Evolutionary conservation across 1,140 invertebrate genomes (phyloP).

Genomic region (Ladona fulva): DNA sequence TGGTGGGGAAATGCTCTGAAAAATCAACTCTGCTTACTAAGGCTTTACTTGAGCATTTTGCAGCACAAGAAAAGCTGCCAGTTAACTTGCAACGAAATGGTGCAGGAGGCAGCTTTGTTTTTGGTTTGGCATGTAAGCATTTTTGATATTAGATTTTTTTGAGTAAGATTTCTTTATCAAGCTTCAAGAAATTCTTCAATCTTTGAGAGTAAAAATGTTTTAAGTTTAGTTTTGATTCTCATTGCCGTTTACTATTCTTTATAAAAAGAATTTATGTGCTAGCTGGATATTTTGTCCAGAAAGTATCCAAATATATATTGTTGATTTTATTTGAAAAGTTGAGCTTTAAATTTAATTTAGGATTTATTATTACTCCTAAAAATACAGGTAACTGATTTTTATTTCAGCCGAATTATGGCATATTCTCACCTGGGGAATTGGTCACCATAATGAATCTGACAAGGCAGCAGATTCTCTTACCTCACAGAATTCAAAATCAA

Average conservation of each 20-base stretch:
- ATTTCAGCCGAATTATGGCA: constrained; percentile 72
- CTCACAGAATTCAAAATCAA: constrained; percentile 26
- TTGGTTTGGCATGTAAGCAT: constrained; percentile 66
- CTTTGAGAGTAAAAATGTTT: no score
- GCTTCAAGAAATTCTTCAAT: no score
- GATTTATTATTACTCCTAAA: no score
- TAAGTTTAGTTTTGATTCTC: no score
- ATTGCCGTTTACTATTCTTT: no score
- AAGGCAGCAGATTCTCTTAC: constrained; percentile 30
- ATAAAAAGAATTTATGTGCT: no score
- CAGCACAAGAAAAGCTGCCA: constrained; percentile 63
- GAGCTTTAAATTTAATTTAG: no score
- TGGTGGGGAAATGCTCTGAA: constrained; percentile 59
- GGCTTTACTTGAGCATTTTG: constrained; percentile 66
- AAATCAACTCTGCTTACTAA: constrained; percentile 66
- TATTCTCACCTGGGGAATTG: constrained; percentile 56
- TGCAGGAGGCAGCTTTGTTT: constrained; percentile 68
- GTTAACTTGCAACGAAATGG: constrained; percentile 48
- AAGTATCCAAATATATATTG: no score
- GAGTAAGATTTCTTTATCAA: not conserved
- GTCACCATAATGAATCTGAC: constrained; percentile 37
- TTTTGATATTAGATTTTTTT: constrained; percentile 4
- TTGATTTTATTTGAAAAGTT: no score
- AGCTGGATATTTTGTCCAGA: no score
- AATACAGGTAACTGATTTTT: constrained; percentile 10